Base-by-base conservation (phyloP, 2,797 vertebrate genomes). In the Tapirus indicus region DNA sequence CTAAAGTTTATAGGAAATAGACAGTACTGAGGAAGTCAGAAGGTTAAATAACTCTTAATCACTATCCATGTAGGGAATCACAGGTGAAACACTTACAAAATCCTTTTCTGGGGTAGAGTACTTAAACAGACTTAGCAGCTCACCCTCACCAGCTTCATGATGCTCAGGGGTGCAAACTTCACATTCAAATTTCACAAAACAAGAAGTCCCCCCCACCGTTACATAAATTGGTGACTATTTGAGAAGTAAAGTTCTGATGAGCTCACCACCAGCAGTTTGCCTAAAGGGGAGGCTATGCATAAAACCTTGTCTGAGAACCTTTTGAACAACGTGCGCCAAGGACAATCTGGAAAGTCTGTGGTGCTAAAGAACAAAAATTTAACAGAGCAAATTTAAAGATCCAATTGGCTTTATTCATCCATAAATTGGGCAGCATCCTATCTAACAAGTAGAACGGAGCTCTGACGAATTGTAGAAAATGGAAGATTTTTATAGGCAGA, bases 231-330 rank as follows among this genome's bases (percentile, higher is more conserved):
- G 27, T n/a, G 85, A n/a, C 1, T 71, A 52, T 82, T 21, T 64
- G 56, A 41, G 71, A 88, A 78, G n/a, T 14, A 29, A 32, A 56
- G 44, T 14, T 66, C 54, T 12, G 58, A 44, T 64, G 21, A 35
- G 54, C 27, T 88, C 44, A 41, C 27, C 17, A 10, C n/a, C 41
- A 41, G 41, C n/a, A 7, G n/a, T 72, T 35, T 72, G 17, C 66
- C 7, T 32, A 2, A 21, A 14, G 56, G 29, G 2, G 44, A 5
- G 13, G 38, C 35, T 12, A 17, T 3, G 6, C 4, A 23, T 12
- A 44, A 38, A 29, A 27, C 12, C 17, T 69, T 18, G 11, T 54
- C 58, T 16, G 35, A 68, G 66, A 79, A 11, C 13, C 32, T 86
- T 91, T 58, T 41, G 60, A 32, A 52, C 8, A 1, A 32, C 1